Conservation (phyloP, 1,140 invertebrate species). For the Ericerus pela region DNA sequence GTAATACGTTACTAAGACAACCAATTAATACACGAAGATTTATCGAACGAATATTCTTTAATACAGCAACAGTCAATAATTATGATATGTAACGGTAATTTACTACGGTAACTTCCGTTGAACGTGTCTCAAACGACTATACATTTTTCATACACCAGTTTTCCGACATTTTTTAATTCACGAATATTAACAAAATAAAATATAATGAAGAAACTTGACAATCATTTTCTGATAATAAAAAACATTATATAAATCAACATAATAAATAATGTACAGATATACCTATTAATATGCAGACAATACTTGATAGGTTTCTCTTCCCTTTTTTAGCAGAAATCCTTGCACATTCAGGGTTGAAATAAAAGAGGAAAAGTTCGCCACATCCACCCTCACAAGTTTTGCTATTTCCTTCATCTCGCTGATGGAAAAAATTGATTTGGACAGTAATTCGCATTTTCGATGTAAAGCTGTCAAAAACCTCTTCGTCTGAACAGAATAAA, state of each 20-base stretch:
- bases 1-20: too few species aligned
- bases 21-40: too few species aligned
- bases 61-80: background rate
- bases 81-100: background rate
- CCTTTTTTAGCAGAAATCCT: conserved; percentile 72
- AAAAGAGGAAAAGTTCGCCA: conserved; percentile 43
- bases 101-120: too few species aligned
- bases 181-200: too few species aligned
- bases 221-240: too few species aligned
- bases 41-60: background rate
- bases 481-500: conserved; percentile 44
- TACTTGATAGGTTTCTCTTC: conserved; percentile 56
- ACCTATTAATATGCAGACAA: conserved; percentile 12
- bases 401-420: conserved; percentile 60
- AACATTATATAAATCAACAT: too few species aligned
- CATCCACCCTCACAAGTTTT: conserved; percentile 41
- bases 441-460: conserved; percentile 41
- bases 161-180: too few species aligned
- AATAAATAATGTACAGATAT: too few species aligned
- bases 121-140: too few species aligned
- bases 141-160: too few species aligned
- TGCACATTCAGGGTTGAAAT: conserved; percentile 66
- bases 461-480: conserved; percentile 57
- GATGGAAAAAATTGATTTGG: conserved; percentile 54
- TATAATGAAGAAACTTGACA: too few species aligned